Base-by-base conservation (phyloP, 2,797 vertebrate species). In the Pterois miles region DNA sequence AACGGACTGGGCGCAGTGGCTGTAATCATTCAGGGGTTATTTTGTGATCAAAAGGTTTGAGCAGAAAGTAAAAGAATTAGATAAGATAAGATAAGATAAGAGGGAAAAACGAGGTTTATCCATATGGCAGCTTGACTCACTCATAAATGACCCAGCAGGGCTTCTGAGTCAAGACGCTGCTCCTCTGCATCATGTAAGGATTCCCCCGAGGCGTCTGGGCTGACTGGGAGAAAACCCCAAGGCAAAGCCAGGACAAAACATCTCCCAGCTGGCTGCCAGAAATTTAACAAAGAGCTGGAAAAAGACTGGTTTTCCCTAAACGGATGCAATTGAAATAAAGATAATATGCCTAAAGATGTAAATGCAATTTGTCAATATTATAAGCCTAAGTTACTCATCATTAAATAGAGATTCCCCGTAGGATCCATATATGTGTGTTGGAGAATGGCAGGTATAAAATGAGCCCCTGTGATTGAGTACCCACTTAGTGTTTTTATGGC, bases 361-460 rank as follows among this genome's bases (percentile, higher is more conserved):
- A 83, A 76, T 73, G 66, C 52, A 65, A 54, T 85, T 82, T 68
- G 78, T 82, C 78, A 74, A 76, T 83, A 68, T 71, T 60, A 71
- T 40, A n/a, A 46, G 46, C 25, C 29, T 60, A 59, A 83, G 85
- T 86, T 66, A 76, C 57, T 74, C 70, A 54, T 70, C 27, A 65
- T 85, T 52, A 77, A 76, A 75, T 7, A 29, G 6, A 66, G 23
- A 66, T 31, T 81, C 64, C 68, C 31, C 71, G 0, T 33, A 52
- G 38, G 86, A 76, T 68, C 23, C 46, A 67, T 50, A 2, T 57
- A 13, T 72, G 72, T 50, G 71, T 63, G 34, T 71, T 83, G 66
- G 68, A 83, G 62, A 65, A 57, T 74, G 65, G 78, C 76, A 63
- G 56, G 43, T 69, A 71, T 80, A 70, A 82, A 86, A 83, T 65